phyloP scores from a whole-genome alignment of 2,113 vertebrate species.

The Pedionomus torquatus region DNA sequence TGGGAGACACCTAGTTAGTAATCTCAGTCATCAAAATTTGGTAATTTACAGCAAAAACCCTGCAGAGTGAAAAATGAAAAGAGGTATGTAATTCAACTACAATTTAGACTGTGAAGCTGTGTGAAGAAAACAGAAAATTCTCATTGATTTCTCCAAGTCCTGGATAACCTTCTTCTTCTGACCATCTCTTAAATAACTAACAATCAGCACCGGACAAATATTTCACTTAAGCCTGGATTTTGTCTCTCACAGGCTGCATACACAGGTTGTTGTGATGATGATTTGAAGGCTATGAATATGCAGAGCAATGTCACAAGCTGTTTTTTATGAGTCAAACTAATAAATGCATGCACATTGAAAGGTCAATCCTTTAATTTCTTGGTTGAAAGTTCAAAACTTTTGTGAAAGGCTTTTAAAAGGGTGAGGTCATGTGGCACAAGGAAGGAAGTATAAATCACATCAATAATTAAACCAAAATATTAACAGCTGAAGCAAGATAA shows the following conservation, averaged over 20 bases:
- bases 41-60: not conserved
- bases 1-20: not conserved
- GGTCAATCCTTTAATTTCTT: not conserved
- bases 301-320: not conserved
- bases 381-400: not conserved
- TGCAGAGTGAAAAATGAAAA: not conserved
- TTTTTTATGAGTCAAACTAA: not conserved
- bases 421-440: not conserved
- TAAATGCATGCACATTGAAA: not conserved
- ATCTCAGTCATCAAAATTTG: not conserved
- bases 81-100: not conserved
- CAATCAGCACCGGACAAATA: not conserved
- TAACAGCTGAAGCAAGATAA: not conserved
- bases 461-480: not conserved
- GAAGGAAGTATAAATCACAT: not conserved
- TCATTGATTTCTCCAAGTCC: not conserved
- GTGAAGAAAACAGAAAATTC: not conserved
- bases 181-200: not conserved
- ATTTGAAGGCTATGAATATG: not conserved
- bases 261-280: not conserved
- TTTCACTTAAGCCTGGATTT: not conserved
- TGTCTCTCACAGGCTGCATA: not conserved
- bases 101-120: not conserved
- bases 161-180: not conserved
- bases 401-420: not conserved